These are phyloP conservation scores for Cygnus olor DNA, from an alignment of 2,797 vertebrate genomes.

Conservation along the genomic window DNA sequence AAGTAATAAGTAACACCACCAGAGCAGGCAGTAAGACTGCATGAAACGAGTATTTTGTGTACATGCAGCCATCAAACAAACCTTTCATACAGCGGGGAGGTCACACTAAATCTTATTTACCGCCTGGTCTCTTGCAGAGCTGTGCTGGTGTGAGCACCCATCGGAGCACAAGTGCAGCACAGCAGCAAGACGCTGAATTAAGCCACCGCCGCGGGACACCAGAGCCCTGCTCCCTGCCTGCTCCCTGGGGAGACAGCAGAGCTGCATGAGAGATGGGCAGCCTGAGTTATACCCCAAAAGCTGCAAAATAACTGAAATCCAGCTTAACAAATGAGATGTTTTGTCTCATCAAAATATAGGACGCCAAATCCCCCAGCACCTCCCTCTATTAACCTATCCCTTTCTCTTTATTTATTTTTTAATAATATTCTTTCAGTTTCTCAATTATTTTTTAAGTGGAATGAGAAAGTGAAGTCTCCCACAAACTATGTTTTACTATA, in stretches of 20 bases:
- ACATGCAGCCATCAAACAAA: not conserved
- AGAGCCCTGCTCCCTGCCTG: not conserved
- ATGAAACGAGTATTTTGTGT: fast-evolving
- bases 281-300: not conserved
- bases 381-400: not conserved
- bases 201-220: not conserved
- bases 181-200: not conserved
- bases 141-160: not conserved
- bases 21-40: not conserved
- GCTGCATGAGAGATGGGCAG: fast-evolving
- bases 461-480: not conserved
- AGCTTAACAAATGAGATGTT: not conserved
- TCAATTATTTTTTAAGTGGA: not conserved
- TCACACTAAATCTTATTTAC: not conserved
- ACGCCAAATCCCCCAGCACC: not conserved
- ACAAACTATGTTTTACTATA: not conserved
- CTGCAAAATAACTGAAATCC: not conserved
- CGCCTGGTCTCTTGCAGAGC: not conserved
- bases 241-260: not conserved
- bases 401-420: not conserved
- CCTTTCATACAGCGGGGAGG: not conserved
- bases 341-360: not conserved
- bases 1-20: not conserved
- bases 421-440: not conserved
- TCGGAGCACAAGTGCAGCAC: not conserved